phyloP scores from a whole-genome alignment of 2,888 invertebrate genomes.

The Brenthis daphne region DNA sequence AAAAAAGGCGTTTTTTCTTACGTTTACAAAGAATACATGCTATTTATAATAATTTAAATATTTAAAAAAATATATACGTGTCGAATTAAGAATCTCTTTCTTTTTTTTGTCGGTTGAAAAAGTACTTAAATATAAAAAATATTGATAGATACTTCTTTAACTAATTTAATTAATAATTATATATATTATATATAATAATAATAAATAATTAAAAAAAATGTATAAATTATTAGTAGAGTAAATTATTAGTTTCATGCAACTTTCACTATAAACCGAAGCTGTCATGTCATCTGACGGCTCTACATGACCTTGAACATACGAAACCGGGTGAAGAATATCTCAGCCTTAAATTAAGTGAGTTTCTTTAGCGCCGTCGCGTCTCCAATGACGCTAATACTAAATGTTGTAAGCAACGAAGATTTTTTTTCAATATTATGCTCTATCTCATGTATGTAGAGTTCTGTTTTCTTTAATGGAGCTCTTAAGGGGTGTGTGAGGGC shows the following conservation, averaged over 20 bases:
- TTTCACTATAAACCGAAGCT: slow-evolving; percentile 17
- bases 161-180: too few relatives aligned
- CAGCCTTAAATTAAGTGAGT: slow-evolving; percentile 70
- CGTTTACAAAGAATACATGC: too few relatives aligned
- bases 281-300: slow-evolving; percentile 37
- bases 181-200: too few relatives aligned
- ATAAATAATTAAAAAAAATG: too few relatives aligned
- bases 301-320: slow-evolving; percentile 62
- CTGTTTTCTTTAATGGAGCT: slow-evolving; percentile 30
- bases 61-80: too few relatives aligned
- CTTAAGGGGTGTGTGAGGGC: slow-evolving; percentile 68
- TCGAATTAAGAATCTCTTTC: too few relatives aligned
- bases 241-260: slow-evolving; percentile 1
- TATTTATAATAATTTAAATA: too few relatives aligned
- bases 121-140: too few relatives aligned
- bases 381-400: slow-evolving; percentile 42
- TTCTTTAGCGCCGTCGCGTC: slow-evolving; percentile 73
- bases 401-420: slow-evolving; percentile 40
- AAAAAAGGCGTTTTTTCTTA: too few relatives aligned
- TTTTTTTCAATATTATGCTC: slow-evolving; percentile 12
- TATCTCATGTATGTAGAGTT: slow-evolving; percentile 31
- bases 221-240: too few relatives aligned
- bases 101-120: too few relatives aligned
- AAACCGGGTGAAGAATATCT: slow-evolving; percentile 59
- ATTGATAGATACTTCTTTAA: too few relatives aligned